Evolutionary conservation across 37 sponge, comb jelly and placozoan genomes (phyloP).

Genomic region (Haliclona indistincta): DNA sequence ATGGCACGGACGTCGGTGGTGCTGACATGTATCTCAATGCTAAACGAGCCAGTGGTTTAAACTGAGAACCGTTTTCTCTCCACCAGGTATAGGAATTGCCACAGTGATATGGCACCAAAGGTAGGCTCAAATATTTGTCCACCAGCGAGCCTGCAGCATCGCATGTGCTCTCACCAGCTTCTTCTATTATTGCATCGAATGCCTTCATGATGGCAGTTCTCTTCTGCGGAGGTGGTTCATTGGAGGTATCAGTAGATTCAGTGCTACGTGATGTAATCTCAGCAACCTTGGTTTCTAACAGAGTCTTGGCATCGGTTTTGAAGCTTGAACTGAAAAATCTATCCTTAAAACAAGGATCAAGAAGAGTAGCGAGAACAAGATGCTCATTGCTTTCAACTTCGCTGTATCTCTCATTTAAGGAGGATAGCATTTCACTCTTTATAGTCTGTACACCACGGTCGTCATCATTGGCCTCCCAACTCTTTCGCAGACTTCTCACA

Average conservation of each 20-base stretch:
- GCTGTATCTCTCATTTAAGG: conserved; percentile 2
- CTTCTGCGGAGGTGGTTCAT: not conserved
- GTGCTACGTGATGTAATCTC: too few relatives aligned
- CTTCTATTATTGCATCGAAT: conserved; percentile 10
- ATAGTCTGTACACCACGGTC: conserved; percentile 16
- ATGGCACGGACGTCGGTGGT: conserved; percentile 25
- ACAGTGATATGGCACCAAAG: conserved; percentile 7
- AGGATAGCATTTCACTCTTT: conserved; percentile 8
- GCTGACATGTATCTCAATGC: conserved; percentile 12
- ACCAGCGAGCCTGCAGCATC: not conserved
- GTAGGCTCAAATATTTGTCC: conserved; percentile 6
- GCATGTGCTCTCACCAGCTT: conserved; percentile 1
- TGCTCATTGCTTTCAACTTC: conserved; percentile 6
- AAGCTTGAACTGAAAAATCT: not conserved
- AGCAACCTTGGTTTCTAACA: not conserved
- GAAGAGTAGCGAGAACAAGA: conserved; percentile 1
- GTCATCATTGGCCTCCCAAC: not conserved
- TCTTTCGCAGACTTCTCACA: conserved; percentile 12
- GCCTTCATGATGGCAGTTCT: conserved; percentile 2
- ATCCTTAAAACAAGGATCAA: conserved; percentile 36
- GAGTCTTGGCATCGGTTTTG: not conserved
- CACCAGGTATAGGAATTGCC: conserved; percentile 19
- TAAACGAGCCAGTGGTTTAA: not conserved
- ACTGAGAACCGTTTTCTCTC: conserved; percentile 5
- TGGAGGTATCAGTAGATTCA: not conserved